Conservation (phyloP, 2,888 invertebrate species). For the Pterobdella sp. region DNA sequence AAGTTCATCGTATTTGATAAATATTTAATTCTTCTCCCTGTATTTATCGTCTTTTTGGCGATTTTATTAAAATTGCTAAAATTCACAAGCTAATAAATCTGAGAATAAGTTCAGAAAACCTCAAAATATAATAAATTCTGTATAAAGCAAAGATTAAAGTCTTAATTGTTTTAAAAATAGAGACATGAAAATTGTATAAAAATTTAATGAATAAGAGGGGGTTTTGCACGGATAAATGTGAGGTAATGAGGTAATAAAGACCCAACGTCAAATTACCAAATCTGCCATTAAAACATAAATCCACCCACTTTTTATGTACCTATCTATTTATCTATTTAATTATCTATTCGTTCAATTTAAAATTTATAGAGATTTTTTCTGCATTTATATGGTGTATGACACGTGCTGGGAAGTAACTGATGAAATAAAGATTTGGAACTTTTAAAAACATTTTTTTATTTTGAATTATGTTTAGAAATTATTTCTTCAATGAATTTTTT, state of each 20-base stretch:
- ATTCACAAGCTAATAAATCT: too few relatives aligned
- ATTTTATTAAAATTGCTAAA: not conserved
- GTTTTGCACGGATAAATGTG: slow-evolving; percentile 1
- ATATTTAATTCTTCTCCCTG: not conserved
- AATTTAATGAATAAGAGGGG: not conserved
- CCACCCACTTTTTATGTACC: slow-evolving; percentile 3
- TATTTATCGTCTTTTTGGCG: slow-evolving; percentile 12
- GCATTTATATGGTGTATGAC: too few relatives aligned
- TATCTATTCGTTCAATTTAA: slow-evolving; percentile 7
- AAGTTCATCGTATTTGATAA: not conserved
- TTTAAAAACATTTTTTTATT: not conserved
- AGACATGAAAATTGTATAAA: too few relatives aligned
- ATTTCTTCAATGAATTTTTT: too few relatives aligned
- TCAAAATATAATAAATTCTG: too few relatives aligned
- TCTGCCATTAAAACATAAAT: slow-evolving; percentile 9
- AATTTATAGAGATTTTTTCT: not conserved
- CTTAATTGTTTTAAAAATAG: too few relatives aligned
- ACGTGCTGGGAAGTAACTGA: not conserved
- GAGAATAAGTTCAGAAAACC: too few relatives aligned
- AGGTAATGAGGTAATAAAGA: slow-evolving; percentile 4
- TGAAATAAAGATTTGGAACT: not conserved
- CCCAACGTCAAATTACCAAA: not conserved
- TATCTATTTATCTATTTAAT: slow-evolving; percentile 18
- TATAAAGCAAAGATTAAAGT: too few relatives aligned
- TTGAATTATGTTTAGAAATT: not conserved